These are phyloP conservation scores for Cyclargus thomasi DNA, from an alignment of 1,140 invertebrate species.

Conservation along the genomic window DNA sequence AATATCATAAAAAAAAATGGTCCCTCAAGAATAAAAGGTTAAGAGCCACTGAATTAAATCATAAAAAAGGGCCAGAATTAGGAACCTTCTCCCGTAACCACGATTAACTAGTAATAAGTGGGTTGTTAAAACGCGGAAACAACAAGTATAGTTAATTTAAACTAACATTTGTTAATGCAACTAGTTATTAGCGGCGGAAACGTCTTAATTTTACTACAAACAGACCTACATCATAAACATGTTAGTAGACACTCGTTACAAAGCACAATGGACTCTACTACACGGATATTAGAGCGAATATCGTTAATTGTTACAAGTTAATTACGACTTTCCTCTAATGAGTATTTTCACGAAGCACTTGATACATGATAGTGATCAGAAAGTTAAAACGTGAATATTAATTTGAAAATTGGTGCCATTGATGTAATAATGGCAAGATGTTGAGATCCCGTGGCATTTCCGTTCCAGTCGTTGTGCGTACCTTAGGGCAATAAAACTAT, in stretches of 20 bases:
- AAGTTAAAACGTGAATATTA: background rate
- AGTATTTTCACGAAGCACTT: background rate
- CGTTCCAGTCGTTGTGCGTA: too few species aligned
- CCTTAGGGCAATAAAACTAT: too few species aligned
- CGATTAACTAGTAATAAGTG: background rate
- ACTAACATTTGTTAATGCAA: conserved; percentile 24
- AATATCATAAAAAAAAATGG: too few species aligned
- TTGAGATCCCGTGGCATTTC: background rate
- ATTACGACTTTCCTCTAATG: background rate
- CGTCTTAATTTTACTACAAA: conserved; percentile 35
- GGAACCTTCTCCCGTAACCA: background rate
- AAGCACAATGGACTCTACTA: background rate
- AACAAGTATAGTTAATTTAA: conserved; percentile 18
- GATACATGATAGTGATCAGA: background rate
- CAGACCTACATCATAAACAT: conserved; percentile 23
- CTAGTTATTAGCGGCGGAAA: conserved; percentile 35
- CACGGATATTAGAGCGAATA: background rate
- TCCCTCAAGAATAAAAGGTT: too few species aligned
- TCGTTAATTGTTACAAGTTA: background rate
- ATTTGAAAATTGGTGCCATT: background rate
- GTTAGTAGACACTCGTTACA: background rate
- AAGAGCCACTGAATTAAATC: too few species aligned
- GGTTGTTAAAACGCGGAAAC: background rate
- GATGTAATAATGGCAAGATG: background rate
- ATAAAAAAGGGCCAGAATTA: background rate